Evolutionary conservation across 2,113 vertebrate species (phyloP), one percentile per base, ranked within the genome.

Genomic region (Ochotona curzoniae): DNA sequence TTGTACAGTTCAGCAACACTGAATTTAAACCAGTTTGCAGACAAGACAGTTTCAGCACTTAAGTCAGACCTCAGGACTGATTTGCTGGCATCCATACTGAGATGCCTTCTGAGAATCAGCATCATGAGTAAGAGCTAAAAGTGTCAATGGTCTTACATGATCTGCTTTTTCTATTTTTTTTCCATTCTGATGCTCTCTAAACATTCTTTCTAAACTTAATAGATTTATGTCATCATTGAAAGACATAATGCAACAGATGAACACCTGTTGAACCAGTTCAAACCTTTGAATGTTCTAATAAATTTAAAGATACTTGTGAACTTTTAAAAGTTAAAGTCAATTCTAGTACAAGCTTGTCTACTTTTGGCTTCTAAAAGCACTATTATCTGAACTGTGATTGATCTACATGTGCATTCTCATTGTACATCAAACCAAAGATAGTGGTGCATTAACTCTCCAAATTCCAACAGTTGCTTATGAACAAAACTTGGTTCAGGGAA

Each of bases 1-100:
- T 82, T 79, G 82, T 51, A 90, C 61, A 84, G 38, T 89, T 76
- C 76, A 70, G 49, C 54, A 84, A 87, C n/a, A 73, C 49, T 89
- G 67, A 89, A 84, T 89, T 71, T 75, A 89, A 90, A 89, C 88
- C 18, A 49, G 23, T 51, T 79, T 80, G n/a, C 54, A 95, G 69
- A 76, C 17, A 83, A 86, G 80, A 64, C 63, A 57, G 73, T 70
- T 85, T 83, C 23, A 38, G 63, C 51, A 47, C n/a, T 64, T 30
- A 86, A 83, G 66, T 69, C 63, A 92, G 60, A 57, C 8, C 67
- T 47, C 54, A 54, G 21, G 30, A 75, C 57, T 51, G n/a, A 4
- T 81, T 51, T 91, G 12, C 74, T 67, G 66, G n/a, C 8, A 90
- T 90, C 71, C 38, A 89, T 90, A 54, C 35, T 54, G 49, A 82